Evolutionary conservation across 2,113 vertebrate genomes (phyloP).

Genomic region (Nettapus auritus): DNA sequence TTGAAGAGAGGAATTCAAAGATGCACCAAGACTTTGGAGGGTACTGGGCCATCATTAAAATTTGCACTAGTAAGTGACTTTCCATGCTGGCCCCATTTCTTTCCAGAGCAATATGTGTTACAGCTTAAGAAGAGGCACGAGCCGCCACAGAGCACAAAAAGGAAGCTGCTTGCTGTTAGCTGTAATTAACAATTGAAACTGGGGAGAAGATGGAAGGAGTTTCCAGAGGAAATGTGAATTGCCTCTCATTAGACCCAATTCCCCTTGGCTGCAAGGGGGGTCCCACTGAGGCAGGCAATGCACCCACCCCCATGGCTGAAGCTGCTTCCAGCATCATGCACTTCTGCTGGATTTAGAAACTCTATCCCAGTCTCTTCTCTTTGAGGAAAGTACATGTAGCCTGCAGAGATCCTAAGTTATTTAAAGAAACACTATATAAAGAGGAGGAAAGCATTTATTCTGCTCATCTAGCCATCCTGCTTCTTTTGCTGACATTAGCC

Average conservation of each 20-base stretch:
- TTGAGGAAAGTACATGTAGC: background rate
- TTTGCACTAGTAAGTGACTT: background rate
- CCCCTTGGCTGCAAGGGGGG: background rate
- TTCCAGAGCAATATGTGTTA: background rate
- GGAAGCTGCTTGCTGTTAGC: background rate
- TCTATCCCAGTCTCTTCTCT: background rate
- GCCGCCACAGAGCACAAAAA: background rate
- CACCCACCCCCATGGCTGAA: background rate
- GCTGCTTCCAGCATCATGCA: background rate
- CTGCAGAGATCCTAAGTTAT: background rate
- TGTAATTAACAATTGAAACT: background rate
- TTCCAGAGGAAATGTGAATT: background rate
- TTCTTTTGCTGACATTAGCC: background rate
- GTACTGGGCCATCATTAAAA: background rate
- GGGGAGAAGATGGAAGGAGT: background rate
- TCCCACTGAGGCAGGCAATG: background rate
- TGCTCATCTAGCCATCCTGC: background rate
- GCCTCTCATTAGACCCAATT: background rate
- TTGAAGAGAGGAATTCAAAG: background rate
- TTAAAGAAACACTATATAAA: background rate
- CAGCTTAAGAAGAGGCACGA: background rate
- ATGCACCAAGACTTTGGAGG: background rate
- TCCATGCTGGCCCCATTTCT: background rate
- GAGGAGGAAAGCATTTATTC: background rate
- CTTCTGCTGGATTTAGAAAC: background rate